phyloP scores from a whole-genome alignment of 1,140 invertebrate species.

The Polypedilum vanderplanki region DNA sequence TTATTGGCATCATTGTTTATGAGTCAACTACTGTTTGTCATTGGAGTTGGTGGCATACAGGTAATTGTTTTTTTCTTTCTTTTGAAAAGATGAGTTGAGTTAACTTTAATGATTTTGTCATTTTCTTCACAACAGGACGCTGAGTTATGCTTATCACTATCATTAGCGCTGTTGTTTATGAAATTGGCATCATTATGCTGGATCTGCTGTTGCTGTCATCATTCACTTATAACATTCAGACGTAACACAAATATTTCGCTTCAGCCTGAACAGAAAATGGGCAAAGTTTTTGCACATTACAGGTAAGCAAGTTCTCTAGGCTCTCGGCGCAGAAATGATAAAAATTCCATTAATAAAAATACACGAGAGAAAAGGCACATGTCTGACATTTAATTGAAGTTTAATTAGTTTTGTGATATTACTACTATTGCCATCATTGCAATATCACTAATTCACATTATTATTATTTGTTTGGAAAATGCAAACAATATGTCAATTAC shows the following conservation, averaged over 20 bases:
- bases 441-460: not conserved
- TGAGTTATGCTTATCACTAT: slow-evolving; percentile 55
- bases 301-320: slow-evolving; percentile 35
- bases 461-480: not conserved
- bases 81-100: not conserved
- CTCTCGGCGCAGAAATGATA: not conserved
- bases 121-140: slow-evolving; percentile 48
- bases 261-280: slow-evolving; percentile 40
- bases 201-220: slow-evolving; percentile 55
- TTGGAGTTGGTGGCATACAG: slow-evolving; percentile 60
- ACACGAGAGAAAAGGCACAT: not conserved
- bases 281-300: slow-evolving; percentile 37
- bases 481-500: not conserved
- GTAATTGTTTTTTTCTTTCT: slow-evolving; percentile 43
- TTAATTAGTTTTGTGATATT: slow-evolving; percentile 14
- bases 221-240: slow-evolving; percentile 48
- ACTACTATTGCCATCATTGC: not conserved
- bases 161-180: slow-evolving; percentile 55
- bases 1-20: slow-evolving; percentile 60
- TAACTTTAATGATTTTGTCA: slow-evolving; percentile 27
- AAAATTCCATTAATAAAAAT: not conserved
- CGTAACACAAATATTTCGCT: slow-evolving; percentile 42
- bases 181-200: slow-evolving; percentile 56
- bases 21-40: slow-evolving; percentile 60
- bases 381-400: not conserved